Conservation (phyloP, 2,888 invertebrate genomes). For the Brachynemurus nebulosus region DNA sequence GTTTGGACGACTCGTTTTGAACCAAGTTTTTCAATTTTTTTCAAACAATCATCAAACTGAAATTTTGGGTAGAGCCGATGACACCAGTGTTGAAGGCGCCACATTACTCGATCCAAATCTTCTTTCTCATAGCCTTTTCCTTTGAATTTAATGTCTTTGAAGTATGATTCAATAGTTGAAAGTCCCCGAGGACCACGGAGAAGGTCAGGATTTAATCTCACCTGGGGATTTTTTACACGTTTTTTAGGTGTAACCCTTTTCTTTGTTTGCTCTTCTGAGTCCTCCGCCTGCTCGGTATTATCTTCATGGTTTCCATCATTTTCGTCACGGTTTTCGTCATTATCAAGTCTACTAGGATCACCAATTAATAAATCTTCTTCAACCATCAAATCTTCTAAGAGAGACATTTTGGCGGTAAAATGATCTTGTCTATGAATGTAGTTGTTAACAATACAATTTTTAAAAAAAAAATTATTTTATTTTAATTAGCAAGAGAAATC, state of each 20-base stretch:
- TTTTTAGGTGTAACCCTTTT: conserved; percentile 39
- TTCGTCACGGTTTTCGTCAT: conserved; percentile 13
- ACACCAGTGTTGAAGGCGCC: conserved; percentile 83
- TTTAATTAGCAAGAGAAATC: no score
- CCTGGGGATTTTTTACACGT: conserved; percentile 47
- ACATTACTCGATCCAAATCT: conserved; percentile 68
- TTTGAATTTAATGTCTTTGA: conserved; percentile 66
- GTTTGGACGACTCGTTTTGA: conserved; percentile 65
- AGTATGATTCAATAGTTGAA: conserved; percentile 62
- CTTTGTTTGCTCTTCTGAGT: conserved; percentile 28
- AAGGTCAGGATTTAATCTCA: conserved; percentile 51
- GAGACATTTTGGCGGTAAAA: conserved; percentile 20
- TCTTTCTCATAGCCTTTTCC: conserved; percentile 72
- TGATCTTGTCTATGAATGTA: no score
- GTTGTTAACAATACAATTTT: no score
- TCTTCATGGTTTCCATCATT: conserved; percentile 37
- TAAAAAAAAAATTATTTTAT: no score
- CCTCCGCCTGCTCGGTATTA: conserved; percentile 31
- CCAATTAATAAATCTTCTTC: conserved; percentile 18
- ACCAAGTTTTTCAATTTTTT: conserved; percentile 68
- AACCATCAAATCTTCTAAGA: conserved; percentile 18
- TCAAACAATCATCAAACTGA: conserved; percentile 73
- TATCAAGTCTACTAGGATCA: conserved; percentile 15
- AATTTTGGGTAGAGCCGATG: conserved; percentile 83
- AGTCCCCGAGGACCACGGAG: conserved; percentile 70